Conservation (phyloP, 2,113 vertebrate genomes). For the Leucosticte australis region DNA sequence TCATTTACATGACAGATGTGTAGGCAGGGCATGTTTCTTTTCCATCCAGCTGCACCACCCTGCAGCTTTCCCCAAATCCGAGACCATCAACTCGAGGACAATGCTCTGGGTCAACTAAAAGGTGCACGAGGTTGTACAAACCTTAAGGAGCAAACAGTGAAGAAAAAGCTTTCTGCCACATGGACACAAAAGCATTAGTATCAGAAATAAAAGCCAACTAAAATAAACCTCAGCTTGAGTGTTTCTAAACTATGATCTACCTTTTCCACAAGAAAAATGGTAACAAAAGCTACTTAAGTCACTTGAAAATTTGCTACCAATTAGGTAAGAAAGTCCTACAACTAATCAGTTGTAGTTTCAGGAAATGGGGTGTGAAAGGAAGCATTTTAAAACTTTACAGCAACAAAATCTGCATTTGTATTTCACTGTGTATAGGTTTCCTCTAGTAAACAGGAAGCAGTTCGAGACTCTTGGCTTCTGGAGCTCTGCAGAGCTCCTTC, state of each 20-base stretch:
- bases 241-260: background rate
- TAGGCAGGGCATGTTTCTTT: background rate
- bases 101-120: background rate
- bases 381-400: background rate
- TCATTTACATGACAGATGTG: background rate
- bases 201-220: background rate
- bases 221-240: background rate
- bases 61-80: background rate
- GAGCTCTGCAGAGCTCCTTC: background rate
- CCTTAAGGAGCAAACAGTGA: background rate
- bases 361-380: background rate
- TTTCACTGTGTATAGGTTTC: background rate
- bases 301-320: background rate
- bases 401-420: background rate
- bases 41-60: background rate
- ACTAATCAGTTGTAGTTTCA: background rate
- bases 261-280: background rate
- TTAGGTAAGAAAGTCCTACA: background rate
- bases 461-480: background rate
- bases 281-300: background rate
- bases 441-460: background rate
- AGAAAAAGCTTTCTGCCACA: background rate
- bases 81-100: background rate
- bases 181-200: background rate
- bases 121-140: background rate